Evolutionary conservation across 2,888 invertebrate species (phyloP).

Genomic region (Noctua pronuba): DNA sequence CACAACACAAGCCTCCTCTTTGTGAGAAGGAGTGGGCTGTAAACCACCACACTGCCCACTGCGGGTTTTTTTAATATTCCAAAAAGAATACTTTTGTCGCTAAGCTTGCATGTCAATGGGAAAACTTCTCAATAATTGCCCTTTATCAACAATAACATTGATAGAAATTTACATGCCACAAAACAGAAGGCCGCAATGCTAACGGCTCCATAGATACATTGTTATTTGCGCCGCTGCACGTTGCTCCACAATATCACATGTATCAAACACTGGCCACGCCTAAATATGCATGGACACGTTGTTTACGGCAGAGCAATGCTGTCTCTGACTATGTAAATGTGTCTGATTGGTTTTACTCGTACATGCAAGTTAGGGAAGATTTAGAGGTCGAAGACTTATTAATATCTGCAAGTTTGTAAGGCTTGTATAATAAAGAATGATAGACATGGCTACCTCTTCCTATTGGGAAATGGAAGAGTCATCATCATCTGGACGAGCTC

Average conservation of each 20-base stretch:
- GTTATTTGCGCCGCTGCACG: constrained; percentile 18
- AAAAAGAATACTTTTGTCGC: not conserved
- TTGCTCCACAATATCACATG: constrained; percentile 23
- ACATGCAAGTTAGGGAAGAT: not conserved
- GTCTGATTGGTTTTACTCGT: not conserved
- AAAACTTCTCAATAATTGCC: not conserved
- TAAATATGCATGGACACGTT: constrained; percentile 41
- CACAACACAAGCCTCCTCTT: not conserved
- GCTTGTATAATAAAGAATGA: not conserved
- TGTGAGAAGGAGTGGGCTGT: not conserved
- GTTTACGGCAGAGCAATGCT: constrained; percentile 16
- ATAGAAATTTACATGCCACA: not conserved
- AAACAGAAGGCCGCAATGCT: not conserved
- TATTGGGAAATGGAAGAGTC: too few species aligned
- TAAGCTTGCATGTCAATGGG: not conserved
- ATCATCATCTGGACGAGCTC: too few species aligned
- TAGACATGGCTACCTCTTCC: too few species aligned
- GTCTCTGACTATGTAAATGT: constrained; percentile 14
- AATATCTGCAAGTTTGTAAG: not conserved
- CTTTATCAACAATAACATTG: not conserved
- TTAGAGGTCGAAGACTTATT: not conserved
- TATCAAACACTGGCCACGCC: constrained; percentile 23
- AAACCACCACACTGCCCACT: not conserved
- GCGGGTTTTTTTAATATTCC: not conserved
- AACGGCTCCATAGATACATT: constrained; percentile 20